Evolutionary conservation across 1,140 invertebrate genomes (phyloP).

Genomic region (Caenorhabditis tropicalis): DNA sequence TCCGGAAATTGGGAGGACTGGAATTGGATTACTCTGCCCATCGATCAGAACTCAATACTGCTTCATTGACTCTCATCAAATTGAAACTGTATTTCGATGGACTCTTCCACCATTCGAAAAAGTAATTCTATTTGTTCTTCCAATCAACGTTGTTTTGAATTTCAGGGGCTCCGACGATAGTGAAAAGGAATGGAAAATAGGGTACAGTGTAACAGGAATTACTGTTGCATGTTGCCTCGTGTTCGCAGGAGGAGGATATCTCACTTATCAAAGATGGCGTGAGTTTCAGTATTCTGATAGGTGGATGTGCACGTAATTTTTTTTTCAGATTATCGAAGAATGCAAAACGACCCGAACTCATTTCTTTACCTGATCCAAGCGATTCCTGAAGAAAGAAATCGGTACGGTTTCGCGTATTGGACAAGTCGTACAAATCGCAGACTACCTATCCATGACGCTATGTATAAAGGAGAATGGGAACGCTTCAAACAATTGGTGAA

Average conservation of each 20-base stretch:
- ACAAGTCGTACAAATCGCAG: background rate
- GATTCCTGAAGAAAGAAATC: too few relatives aligned
- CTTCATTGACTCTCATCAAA: background rate
- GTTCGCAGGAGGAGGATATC: too few relatives aligned
- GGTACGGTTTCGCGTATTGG: too few relatives aligned
- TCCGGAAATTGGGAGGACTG: background rate
- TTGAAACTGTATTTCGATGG: background rate
- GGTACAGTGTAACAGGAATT: too few relatives aligned
- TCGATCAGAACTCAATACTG: background rate
- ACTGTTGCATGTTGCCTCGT: too few relatives aligned
- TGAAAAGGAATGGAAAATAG: background rate
- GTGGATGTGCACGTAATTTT: too few relatives aligned
- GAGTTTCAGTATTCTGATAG: too few relatives aligned
- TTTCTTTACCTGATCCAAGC: too few relatives aligned
- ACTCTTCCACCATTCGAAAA: background rate
- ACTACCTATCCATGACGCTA: background rate
- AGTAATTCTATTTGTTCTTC: background rate
- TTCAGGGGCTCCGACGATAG: too few relatives aligned
- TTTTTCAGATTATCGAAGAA: too few relatives aligned
- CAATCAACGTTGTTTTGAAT: background rate
- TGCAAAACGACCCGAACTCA: too few relatives aligned
- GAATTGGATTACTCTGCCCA: background rate
- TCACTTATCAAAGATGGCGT: too few relatives aligned
- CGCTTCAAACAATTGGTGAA: background rate
- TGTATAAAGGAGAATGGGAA: background rate